Percentiles rank a stretch among this genome's conserved stretches.
Conservation (phyloP, 2,888 invertebrate species). For the Campoplex capitator region DNA sequence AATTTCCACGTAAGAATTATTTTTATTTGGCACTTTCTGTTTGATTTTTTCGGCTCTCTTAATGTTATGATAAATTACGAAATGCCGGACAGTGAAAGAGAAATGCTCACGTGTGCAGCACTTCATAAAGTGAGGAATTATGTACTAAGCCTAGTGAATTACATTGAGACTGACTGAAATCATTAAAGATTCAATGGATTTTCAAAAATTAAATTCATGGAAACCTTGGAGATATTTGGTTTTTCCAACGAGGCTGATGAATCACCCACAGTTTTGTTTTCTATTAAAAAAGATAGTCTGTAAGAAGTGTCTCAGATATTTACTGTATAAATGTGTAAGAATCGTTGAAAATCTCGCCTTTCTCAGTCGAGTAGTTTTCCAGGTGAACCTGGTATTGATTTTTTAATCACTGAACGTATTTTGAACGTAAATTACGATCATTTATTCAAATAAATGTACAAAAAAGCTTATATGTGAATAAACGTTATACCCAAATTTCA, state of each 20-base stretch:
- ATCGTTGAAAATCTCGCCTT: neutral
- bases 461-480: constrained; percentile 20
- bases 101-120: too few species aligned
- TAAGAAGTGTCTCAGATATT: constrained; percentile 7
- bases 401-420: constrained; percentile 4
- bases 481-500: constrained; percentile 18
- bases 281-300: neutral
- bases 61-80: too few species aligned
- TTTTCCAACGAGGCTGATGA: neutral
- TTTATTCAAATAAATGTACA: constrained; percentile 10
- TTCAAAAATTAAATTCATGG: neutral
- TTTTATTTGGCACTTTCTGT: neutral
- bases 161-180: neutral
- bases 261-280: neutral
- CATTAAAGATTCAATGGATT: neutral
- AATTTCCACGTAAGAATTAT: neutral
- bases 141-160: neutral
- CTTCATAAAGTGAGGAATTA: too few species aligned
- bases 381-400: neutral
- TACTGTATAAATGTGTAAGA: constrained; percentile 15
- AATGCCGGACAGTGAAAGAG: neutral
- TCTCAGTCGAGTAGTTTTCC: neutral
- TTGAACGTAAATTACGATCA: constrained; percentile 3
- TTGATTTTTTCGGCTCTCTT: neutral
- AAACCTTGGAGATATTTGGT: neutral